Conservation (phyloP, 1,140 invertebrate species). For the Mamestra configurata region DNA sequence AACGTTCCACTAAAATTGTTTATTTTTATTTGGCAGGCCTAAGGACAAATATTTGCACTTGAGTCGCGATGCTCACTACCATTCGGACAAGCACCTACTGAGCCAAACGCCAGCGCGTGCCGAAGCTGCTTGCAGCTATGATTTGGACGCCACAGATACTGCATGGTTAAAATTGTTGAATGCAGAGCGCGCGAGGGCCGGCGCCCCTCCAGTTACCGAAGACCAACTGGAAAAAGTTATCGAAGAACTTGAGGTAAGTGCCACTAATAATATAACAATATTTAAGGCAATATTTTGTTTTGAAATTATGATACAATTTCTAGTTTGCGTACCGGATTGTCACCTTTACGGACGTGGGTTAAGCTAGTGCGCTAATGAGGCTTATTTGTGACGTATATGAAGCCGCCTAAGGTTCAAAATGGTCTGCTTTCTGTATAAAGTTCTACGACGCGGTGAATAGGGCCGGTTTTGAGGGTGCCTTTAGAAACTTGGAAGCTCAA, state of each 20-base stretch:
- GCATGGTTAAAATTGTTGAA: slow-evolving; percentile 97
- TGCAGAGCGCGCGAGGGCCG: slow-evolving; percentile 94
- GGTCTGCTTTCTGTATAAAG: background rate
- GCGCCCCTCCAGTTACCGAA: slow-evolving; percentile 92
- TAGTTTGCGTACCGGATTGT: background rate
- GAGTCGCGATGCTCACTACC: slow-evolving; percentile 95
- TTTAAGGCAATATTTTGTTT: background rate
- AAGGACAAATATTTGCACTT: slow-evolving; percentile 97
- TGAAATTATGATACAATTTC: background rate
- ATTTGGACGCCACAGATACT: slow-evolving; percentile 97
- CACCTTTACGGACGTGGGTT: slow-evolving; percentile 3
- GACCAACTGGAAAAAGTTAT: slow-evolving; percentile 97
- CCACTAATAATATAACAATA: background rate
- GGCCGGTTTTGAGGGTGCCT: too few relatives aligned
- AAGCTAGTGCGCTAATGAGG: background rate
- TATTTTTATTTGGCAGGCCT: slow-evolving; percentile 90
- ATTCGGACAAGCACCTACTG: slow-evolving; percentile 94
- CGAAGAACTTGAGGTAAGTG: slow-evolving; percentile 94
- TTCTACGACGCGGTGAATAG: background rate
- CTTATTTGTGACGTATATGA: background rate
- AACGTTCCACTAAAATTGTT: slow-evolving; percentile 3
- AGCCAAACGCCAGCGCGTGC: slow-evolving; percentile 95
- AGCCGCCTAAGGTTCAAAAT: background rate
- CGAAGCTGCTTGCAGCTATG: slow-evolving; percentile 97
- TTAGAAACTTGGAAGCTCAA: background rate